These are phyloP conservation scores for Zelostemma sp. DNA, from an alignment of 1,140 invertebrate genomes.

Conservation along the genomic window DNA sequence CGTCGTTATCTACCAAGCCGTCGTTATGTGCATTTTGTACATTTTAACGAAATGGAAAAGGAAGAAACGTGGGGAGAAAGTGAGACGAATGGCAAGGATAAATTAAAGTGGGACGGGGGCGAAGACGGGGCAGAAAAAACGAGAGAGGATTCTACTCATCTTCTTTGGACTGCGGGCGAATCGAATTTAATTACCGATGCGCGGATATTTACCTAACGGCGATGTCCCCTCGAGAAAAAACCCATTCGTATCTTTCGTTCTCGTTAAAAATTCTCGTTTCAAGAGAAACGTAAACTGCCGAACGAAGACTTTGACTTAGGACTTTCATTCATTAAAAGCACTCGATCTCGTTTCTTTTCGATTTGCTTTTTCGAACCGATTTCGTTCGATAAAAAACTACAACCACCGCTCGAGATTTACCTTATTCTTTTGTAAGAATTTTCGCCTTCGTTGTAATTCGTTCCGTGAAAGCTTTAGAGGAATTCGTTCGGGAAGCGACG, in stretches of 20 bases:
- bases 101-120: constrained; percentile 16
- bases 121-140: constrained; percentile 3
- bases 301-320: constrained; percentile 8
- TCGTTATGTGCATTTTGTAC: constrained; percentile 23
- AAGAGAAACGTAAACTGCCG: constrained; percentile 11
- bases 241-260: constrained; percentile 32
- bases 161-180: constrained; percentile 31
- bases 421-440: too few relatives aligned
- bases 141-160: constrained; percentile 9
- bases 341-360: too few relatives aligned
- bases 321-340: constrained; percentile 14
- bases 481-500: too few relatives aligned
- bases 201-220: constrained; percentile 59
- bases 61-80: constrained; percentile 2
- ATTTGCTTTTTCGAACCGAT: too few relatives aligned
- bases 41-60: constrained; percentile 4
- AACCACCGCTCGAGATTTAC: too few relatives aligned
- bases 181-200: constrained; percentile 64
- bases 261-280: constrained; percentile 59
- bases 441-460: too few relatives aligned
- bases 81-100: neutral
- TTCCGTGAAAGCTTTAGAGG: too few relatives aligned
- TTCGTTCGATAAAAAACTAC: too few relatives aligned
- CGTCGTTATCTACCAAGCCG: neutral
- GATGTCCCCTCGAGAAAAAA: constrained; percentile 20